Conservation (phyloP, 2,113 vertebrate genomes). For the Catagonus wagneri region DNA sequence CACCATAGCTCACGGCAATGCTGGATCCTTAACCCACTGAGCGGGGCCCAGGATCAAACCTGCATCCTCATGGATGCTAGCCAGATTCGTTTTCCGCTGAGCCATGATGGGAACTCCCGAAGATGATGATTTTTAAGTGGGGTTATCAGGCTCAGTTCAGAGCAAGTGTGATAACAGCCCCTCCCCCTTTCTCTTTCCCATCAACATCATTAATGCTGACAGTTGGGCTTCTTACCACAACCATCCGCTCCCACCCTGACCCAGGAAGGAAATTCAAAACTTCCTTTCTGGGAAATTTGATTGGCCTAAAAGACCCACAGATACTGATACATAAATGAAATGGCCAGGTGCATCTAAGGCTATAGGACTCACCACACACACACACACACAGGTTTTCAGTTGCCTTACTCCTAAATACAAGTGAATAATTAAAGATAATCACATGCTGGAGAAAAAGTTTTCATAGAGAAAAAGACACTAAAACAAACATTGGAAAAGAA, state of each 20-base stretch:
- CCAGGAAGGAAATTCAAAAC: background rate
- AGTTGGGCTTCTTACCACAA: background rate
- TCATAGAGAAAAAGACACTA: background rate
- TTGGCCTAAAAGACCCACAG: background rate
- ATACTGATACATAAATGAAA: conserved; percentile 33
- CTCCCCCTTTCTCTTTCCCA: background rate
- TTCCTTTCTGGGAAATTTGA: background rate
- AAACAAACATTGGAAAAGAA: background rate
- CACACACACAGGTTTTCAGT: background rate
- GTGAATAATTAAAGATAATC: conserved; percentile 5
- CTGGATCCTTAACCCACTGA: too few relatives aligned
- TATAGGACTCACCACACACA: background rate
- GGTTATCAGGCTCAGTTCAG: background rate
- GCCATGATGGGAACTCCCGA: too few relatives aligned
- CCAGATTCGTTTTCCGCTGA: too few relatives aligned
- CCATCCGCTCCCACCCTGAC: fast-evolving
- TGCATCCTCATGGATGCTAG: too few relatives aligned
- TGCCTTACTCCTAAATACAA: background rate
- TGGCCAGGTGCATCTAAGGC: background rate
- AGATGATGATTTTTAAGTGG: conserved; percentile 2
- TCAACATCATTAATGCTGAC: background rate
- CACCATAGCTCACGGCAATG: too few relatives aligned
- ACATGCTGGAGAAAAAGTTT: background rate
- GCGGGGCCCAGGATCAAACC: too few relatives aligned
- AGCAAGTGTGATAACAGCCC: background rate